Percentiles rank a stretch among this genome's conserved stretches.
Conservation (phyloP, 1,140 invertebrate genomes). For the Stratiolaelaps scimitus region DNA sequence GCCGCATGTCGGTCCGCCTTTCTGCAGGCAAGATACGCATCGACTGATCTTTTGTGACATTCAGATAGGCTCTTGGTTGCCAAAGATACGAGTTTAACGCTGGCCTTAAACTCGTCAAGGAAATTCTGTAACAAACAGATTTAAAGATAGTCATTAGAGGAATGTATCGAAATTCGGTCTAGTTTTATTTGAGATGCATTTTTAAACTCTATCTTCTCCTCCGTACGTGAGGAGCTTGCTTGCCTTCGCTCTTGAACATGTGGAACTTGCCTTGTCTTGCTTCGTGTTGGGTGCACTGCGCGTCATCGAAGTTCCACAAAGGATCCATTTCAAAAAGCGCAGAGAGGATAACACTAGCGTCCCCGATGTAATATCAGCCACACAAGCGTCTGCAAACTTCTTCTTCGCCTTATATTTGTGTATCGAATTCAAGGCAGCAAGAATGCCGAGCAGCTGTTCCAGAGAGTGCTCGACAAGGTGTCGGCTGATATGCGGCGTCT, state of each 20-base stretch:
- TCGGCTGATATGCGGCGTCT: conserved; percentile 42
- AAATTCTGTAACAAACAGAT: conserved; percentile 40
- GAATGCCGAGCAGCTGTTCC: conserved; percentile 45
- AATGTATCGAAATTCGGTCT: too few species aligned
- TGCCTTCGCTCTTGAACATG: neutral
- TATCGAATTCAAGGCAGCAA: conserved; percentile 41
- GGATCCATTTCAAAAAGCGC: conserved; percentile 20
- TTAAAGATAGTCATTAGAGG: neutral
- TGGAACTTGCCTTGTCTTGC: conserved; percentile 42
- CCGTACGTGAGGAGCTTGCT: neutral
- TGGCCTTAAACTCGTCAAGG: conserved; percentile 44
- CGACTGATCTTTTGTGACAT: conserved; percentile 43
- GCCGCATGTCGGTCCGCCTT: conserved; percentile 4
- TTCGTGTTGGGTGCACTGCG: conserved; percentile 38
- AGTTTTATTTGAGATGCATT: too few species aligned
- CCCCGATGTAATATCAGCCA: conserved; percentile 47
- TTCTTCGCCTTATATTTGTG: conserved; percentile 45
- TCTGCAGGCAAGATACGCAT: conserved; percentile 36
- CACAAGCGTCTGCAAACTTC: conserved; percentile 45
- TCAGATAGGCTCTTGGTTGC: conserved; percentile 44
- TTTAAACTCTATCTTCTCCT: neutral
- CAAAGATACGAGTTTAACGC: conserved; percentile 45
- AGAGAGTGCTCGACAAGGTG: conserved; percentile 44
- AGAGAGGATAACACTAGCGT: neutral
- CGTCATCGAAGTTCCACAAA: conserved; percentile 27